A percentile compares a stretch with the other conserved stretches of the same genome.
Evolutionary conservation across 1,140 invertebrate genomes (phyloP).

Genomic region (Drosophila miranda): DNA sequence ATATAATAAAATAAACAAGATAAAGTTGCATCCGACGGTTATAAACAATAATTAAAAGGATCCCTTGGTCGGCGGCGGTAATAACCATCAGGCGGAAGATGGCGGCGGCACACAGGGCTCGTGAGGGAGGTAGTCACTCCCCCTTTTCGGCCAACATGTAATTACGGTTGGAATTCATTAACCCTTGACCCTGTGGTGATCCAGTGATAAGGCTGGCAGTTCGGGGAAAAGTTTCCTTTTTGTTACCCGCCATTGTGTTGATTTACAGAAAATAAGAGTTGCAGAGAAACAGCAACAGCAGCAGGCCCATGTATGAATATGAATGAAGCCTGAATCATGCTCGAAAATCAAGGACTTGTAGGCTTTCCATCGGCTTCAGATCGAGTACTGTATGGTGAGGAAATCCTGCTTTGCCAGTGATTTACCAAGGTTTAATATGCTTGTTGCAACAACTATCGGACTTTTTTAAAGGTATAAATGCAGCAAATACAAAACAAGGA

Average conservation of each 20-base stretch:
- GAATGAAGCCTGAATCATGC: neutral
- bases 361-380: too few relatives aligned
- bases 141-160: slow-evolving; percentile 24
- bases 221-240: neutral
- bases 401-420: neutral
- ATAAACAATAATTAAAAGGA: slow-evolving; percentile 79
- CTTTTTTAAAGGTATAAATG: neutral
- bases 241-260: neutral
- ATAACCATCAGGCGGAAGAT: slow-evolving; percentile 36
- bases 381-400: too few relatives aligned
- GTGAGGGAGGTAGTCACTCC: slow-evolving; percentile 26
- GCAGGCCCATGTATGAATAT: too few relatives aligned
- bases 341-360: too few relatives aligned
- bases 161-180: slow-evolving; percentile 69
- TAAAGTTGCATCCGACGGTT: slow-evolving; percentile 69
- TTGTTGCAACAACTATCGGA: neutral
- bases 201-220: slow-evolving; percentile 3
- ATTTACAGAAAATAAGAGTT: slow-evolving; percentile 1
- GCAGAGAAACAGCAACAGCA: neutral
- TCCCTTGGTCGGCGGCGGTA: slow-evolving; percentile 37
- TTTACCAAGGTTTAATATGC: neutral
- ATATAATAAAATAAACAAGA: slow-evolving; percentile 42
- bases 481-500: neutral
- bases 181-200: slow-evolving; percentile 36
- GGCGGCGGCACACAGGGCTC: slow-evolving; percentile 14